Base-by-base conservation (phyloP, 2,888 invertebrate species). In the Camponotus fellah region DNA sequence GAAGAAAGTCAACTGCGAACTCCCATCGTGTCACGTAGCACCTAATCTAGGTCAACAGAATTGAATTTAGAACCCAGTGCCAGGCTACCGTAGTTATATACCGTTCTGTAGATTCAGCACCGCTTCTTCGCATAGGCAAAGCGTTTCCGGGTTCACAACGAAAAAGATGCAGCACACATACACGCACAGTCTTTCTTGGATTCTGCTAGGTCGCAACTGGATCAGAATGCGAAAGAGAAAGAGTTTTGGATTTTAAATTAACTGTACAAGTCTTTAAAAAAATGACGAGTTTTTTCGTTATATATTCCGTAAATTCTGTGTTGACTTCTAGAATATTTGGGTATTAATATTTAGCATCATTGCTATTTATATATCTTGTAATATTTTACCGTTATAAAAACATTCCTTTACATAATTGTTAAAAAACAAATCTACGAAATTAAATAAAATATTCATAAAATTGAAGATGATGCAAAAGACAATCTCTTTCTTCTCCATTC, bases 41-140 rank as follows among this genome's bases (percentile, higher is more conserved):
- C 86, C 88, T 92, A 91, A 92, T 91, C 87, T 91, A 86, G 92
- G 91, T 90, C 92, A 91, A 83, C 85, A 79, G 87, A 91, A 92
- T 92, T 91, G 90, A 89, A 92, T 88, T 89, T 88, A 87, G 87
- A 89, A 88, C 68, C 77, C 53, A 84, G 43, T 46, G 85, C 62
- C 77, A 64, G 75, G 74, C 79, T 75, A 64, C 40, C 58, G 62
- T 62, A 66, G 64, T 75, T 80, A 68, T 76, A 79, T 74, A 81
- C 56, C 75, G 79, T 71, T 83, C 77, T 86, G 82, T 82, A 76
- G 43, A 43, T 56, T 69, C 60, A 56, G 60, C 60, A 17, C 17
- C 32, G 37, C 14, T 46, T 60, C 80, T 80, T 62, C 46, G 37
- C 34, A 21, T 60, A 72, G 62, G 74, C 62, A 64, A 72, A 72